Percentiles rank a stretch among this genome's conserved stretches.
Conservation (phyloP, 2,797 vertebrate genomes). For the Petrocephalus sullivani region DNA sequence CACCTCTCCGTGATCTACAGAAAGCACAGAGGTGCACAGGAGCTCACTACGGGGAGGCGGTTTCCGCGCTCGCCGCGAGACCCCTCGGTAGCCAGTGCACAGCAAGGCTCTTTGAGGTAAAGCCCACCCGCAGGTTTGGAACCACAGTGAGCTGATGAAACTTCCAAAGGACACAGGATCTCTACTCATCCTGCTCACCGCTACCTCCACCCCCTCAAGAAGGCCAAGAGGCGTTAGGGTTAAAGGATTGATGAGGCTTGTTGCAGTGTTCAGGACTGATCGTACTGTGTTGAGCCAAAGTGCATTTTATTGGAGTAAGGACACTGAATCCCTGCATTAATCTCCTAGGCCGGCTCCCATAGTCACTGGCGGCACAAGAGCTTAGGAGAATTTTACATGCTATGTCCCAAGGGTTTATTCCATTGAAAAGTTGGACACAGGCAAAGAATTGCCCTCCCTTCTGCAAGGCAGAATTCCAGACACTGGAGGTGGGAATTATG, state of each 20-base stretch:
- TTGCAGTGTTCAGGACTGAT: background rate
- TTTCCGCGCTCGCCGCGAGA: background rate
- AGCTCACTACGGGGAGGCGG: background rate
- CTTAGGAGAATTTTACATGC: constrained; percentile 32
- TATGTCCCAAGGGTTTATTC: constrained; percentile 29
- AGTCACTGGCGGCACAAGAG: constrained; percentile 24
- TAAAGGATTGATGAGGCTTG: background rate
- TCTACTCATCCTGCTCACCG: background rate
- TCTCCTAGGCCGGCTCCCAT: constrained; percentile 23
- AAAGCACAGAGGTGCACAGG: background rate
- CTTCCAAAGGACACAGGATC: background rate
- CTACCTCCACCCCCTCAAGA: background rate
- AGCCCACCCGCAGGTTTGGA: background rate
- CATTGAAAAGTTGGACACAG: constrained; percentile 26
- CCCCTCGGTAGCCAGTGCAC: background rate
- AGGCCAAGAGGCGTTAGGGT: background rate
- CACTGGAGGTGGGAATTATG: constrained; percentile 6
- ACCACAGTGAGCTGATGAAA: background rate
- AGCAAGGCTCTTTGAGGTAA: background rate
- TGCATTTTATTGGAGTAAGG: constrained; percentile 23
- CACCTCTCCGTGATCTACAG: constrained; percentile 80
- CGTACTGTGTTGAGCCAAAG: background rate
- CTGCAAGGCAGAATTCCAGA: constrained; percentile 5
- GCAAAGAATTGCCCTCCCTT: constrained; percentile 8
- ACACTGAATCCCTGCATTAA: constrained; percentile 31